phyloP scores from a whole-genome alignment of 2,888 invertebrate species.

The Drosophila emarginata region DNA sequence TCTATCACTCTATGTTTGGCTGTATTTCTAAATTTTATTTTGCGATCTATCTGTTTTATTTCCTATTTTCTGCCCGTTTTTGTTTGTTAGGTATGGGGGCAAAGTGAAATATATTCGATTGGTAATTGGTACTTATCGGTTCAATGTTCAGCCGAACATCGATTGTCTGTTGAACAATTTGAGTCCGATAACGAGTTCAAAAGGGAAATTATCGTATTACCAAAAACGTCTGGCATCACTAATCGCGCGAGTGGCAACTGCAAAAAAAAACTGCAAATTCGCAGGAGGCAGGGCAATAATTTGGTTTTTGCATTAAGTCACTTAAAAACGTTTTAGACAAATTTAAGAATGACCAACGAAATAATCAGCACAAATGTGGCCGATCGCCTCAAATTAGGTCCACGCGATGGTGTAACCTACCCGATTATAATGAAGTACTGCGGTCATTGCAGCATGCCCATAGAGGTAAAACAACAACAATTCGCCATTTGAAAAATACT shows the following conservation, averaged over 20 bases:
- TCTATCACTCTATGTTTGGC: neutral
- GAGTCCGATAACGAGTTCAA: too few relatives aligned
- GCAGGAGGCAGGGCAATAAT: neutral
- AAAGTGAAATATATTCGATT: slow-evolving; percentile 1
- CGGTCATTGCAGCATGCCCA: slow-evolving; percentile 97
- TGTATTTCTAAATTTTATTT: neutral
- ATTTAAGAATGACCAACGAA: slow-evolving; percentile 84
- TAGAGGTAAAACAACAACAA: slow-evolving; percentile 86
- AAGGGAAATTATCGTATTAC: neutral
- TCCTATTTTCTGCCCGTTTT: slow-evolving; percentile 1
- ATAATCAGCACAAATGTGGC: slow-evolving; percentile 83
- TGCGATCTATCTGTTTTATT: slow-evolving; percentile 1
- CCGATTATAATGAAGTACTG: slow-evolving; percentile 94
- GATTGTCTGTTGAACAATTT: too few relatives aligned
- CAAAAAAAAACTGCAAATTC: neutral
- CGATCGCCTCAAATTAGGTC: slow-evolving; percentile 85
- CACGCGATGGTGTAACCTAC: slow-evolving; percentile 89
- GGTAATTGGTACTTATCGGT: neutral
- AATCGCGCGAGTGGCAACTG: neutral
- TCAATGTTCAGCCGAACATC: too few relatives aligned
- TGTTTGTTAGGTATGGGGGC: slow-evolving; percentile 3
- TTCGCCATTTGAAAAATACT: neutral
- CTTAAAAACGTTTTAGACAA: neutral
- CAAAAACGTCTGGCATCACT: neutral
- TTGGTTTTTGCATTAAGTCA: neutral